Conservation (phyloP, 2,113 vertebrate species). For the Alces alces region DNA sequence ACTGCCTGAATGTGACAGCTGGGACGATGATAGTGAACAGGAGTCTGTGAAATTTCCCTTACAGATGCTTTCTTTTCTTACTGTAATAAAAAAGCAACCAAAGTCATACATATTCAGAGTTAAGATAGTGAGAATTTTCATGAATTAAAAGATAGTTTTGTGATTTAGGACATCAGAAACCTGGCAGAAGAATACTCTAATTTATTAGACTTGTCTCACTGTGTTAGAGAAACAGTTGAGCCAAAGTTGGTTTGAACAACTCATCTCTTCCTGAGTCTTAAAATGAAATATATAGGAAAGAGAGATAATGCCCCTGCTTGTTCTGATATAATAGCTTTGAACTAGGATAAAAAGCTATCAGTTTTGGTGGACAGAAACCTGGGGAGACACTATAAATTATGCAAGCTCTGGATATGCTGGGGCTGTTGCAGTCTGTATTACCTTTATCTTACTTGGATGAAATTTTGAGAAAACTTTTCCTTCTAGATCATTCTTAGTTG, state of each 20-base stretch:
- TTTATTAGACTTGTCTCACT: conserved; percentile 12
- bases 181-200: conserved; percentile 10
- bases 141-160: conserved; percentile 25
- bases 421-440: neutral
- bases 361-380: neutral
- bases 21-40: neutral
- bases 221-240: neutral
- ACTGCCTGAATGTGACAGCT: neutral
- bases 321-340: neutral
- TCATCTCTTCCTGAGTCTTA: neutral
- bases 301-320: neutral
- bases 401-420: neutral
- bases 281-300: neutral
- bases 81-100: neutral
- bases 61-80: conserved; percentile 18
- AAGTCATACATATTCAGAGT: neutral
- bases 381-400: neutral
- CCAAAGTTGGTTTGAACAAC: neutral
- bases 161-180: conserved; percentile 5
- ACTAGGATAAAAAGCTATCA: neutral
- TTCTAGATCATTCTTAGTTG: neutral
- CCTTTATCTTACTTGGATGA: neutral
- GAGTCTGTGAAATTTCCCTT: neutral
- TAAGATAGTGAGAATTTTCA: neutral
- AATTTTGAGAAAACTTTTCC: neutral